phyloP scores from a whole-genome alignment of 35 echinoderm and acorn worm species.

The Strongylocentrotus purpuratus region DNA sequence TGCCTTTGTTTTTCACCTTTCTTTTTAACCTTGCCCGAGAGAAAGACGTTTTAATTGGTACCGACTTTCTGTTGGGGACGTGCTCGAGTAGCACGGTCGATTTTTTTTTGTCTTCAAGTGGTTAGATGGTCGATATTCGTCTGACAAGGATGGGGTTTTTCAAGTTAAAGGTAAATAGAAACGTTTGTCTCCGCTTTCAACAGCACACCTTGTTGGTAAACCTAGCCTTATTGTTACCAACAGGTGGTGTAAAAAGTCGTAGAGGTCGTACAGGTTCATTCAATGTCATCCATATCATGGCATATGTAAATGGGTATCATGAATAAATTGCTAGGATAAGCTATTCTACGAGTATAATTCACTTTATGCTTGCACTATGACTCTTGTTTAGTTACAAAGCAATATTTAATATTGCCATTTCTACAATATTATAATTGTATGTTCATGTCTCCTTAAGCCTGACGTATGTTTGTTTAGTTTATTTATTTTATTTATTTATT shows the following conservation, averaged over 20 bases:
- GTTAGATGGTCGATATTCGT: background rate
- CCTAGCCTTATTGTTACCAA: background rate
- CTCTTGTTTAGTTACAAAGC: background rate
- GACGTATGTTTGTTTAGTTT: no score
- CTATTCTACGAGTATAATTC: background rate
- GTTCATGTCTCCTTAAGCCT: no score
- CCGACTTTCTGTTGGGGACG: background rate
- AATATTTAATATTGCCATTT: background rate
- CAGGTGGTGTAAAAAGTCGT: background rate
- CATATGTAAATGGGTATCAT: background rate
- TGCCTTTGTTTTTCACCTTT: background rate
- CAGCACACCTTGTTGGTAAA: background rate
- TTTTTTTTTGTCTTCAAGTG: background rate
- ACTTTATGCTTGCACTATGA: background rate
- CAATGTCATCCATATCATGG: background rate
- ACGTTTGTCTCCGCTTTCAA: background rate
- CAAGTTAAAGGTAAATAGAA: conserved; percentile 12
- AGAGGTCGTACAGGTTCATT: background rate
- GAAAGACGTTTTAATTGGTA: background rate
- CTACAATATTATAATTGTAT: background rate
- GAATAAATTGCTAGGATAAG: background rate
- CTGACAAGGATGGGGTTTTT: background rate
- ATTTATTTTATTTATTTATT: background rate
- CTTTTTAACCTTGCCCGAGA: background rate
- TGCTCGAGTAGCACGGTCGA: background rate